These are phyloP conservation scores for Zaprionus bogoriensis DNA, from an alignment of 2,888 invertebrate genomes.

Conservation along the genomic window DNA sequence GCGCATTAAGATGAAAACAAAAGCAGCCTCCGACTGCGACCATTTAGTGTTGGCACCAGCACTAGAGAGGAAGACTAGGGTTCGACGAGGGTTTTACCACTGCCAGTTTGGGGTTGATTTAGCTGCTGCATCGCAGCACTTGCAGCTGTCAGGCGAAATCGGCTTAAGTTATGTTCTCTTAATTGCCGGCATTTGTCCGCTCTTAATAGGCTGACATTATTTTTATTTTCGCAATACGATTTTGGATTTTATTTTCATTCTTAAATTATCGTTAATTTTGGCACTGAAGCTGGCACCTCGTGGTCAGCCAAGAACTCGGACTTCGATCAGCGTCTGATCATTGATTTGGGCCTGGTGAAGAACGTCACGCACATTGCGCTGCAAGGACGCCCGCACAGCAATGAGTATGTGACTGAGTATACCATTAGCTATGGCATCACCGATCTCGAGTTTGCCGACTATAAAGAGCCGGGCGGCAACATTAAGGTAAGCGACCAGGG, in stretches of 20 bases:
- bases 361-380: conserved; percentile 95
- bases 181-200: conserved; percentile 58
- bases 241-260: conserved; percentile 53
- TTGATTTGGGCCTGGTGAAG: conserved; percentile 94
- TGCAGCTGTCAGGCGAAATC: conserved; percentile 71
- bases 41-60: conserved; percentile 76
- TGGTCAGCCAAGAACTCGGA: conserved; percentile 96
- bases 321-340: conserved; percentile 94
- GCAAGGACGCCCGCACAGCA: conserved; percentile 94
- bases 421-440: conserved; percentile 96
- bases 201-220: conserved; percentile 32
- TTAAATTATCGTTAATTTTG: conserved; percentile 58
- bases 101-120: conserved; percentile 38
- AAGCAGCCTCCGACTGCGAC: conserved; percentile 28
- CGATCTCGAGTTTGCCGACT: conserved; percentile 93
- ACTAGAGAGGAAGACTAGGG: conserved; percentile 6
- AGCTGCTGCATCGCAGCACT: conserved; percentile 51
- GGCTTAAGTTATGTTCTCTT: conserved; percentile 71
- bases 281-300: conserved; percentile 90
- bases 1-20: conserved; percentile 43
- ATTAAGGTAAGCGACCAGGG: conserved; percentile 91
- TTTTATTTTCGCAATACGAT: conserved; percentile 34
- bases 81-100: conserved; percentile 35
- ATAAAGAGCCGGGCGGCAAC: conserved; percentile 94
- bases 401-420: conserved; percentile 96